A percentile compares a stretch with the other conserved stretches of the same genome.
These are phyloP conservation scores for Capitella teleta DNA, from an alignment of 1,140 invertebrate species.

Conservation along the genomic window DNA sequence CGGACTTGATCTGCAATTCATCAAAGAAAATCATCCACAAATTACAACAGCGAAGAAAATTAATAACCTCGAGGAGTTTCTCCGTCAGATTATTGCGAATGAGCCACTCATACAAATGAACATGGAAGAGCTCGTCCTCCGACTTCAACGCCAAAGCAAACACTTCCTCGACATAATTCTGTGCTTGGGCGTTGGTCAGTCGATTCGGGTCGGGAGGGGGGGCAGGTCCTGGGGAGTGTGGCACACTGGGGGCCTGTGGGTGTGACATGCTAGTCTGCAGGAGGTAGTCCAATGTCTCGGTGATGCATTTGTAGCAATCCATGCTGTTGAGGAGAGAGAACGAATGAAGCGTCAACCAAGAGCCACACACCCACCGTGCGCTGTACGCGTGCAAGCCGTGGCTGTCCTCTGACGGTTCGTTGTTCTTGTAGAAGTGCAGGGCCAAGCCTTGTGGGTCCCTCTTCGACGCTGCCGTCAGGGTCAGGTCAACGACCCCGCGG, in stretches of 20 bases:
- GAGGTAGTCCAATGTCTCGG: conserved; percentile 64
- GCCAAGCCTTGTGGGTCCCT: conserved; percentile 80
- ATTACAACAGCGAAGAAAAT: background rate
- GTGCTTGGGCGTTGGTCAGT: conserved; percentile 36
- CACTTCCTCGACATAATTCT: conserved; percentile 41
- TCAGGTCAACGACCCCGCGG: conserved; percentile 77
- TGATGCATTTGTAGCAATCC: conserved; percentile 80
- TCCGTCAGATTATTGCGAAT: conserved; percentile 62
- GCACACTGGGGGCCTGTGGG: conserved; percentile 42
- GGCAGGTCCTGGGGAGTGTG: conserved; percentile 42
- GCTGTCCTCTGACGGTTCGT: conserved; percentile 63
- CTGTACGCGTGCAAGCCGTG: conserved; percentile 38
- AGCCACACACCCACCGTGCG: conserved; percentile 19
- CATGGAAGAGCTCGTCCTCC: conserved; percentile 78
- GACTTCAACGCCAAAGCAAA: conserved; percentile 42
- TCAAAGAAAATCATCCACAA: background rate
- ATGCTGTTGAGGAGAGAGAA: conserved; percentile 50
- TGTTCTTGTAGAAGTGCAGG: conserved; percentile 75
- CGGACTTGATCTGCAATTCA: conserved; percentile 47
- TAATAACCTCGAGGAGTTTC: conserved; percentile 59
- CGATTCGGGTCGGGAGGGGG: conserved; percentile 30
- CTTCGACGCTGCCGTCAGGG: conserved; percentile 67
- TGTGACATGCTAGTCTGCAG: conserved; percentile 53
- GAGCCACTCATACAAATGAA: conserved; percentile 88
- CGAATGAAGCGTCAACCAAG: background rate